Evolutionary conservation across 1,140 invertebrate species (phyloP).

Genomic region (Branchinecta lindahli): DNA sequence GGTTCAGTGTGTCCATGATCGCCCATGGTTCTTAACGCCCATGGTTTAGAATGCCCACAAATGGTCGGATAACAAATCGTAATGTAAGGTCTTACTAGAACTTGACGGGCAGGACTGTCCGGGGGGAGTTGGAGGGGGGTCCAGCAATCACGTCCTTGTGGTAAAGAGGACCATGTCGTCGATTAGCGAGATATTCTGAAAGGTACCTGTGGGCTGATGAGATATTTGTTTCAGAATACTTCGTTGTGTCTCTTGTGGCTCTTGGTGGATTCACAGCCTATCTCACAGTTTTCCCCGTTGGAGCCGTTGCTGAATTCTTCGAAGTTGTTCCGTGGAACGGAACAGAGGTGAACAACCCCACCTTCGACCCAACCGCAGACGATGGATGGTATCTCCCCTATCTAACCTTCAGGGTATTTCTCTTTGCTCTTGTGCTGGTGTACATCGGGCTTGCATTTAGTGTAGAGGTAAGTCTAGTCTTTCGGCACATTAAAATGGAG

Average conservation of each 20-base stretch:
- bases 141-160: too few species aligned
- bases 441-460: neutral
- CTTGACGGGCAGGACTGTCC: too few species aligned
- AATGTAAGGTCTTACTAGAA: too few species aligned
- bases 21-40: too few species aligned
- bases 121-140: too few species aligned
- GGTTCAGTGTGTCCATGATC: too few species aligned
- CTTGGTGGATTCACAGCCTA: conserved; percentile 25
- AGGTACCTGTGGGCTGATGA: too few species aligned
- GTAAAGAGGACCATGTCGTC: too few species aligned
- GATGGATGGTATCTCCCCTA: neutral
- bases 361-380: neutral
- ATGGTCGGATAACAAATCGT: too few species aligned
- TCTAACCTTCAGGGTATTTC: neutral
- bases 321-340: conserved; percentile 17
- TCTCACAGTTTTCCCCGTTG: conserved; percentile 26
- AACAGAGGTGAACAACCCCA: neutral
- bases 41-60: too few species aligned
- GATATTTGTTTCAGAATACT: conserved; percentile 22
- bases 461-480: neutral
- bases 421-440: neutral
- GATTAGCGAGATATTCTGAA: too few species aligned
- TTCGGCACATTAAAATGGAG: too few species aligned
- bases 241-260: conserved; percentile 25
- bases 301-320: conserved; percentile 20